Percentiles rank a stretch among this genome's conserved stretches.
These are phyloP conservation scores for Hozukius guyotensis DNA, from an alignment of 2,797 vertebrate genomes.

Conservation along the genomic window DNA sequence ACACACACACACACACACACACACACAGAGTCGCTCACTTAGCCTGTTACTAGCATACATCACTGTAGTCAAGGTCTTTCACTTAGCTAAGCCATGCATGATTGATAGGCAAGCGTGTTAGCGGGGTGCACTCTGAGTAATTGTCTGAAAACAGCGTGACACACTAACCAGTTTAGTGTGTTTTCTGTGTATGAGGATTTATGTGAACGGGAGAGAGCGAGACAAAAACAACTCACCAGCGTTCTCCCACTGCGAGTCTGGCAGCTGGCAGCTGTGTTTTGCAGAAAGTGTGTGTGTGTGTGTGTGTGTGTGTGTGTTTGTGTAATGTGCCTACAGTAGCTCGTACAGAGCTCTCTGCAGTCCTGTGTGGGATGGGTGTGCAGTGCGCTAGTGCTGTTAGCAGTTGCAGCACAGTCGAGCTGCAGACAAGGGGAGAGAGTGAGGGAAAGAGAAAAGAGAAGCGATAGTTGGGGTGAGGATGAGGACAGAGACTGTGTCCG, in stretches of 20 bases:
- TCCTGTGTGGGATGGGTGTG: constrained; percentile 76
- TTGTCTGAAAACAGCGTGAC: constrained; percentile 46
- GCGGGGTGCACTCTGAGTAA: constrained; percentile 46
- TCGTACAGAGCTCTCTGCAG: constrained; percentile 64
- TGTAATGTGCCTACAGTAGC: neutral
- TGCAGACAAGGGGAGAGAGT: constrained; percentile 62
- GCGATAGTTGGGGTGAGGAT: constrained; percentile 75
- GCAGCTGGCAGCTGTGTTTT: constrained; percentile 22
- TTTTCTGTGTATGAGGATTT: constrained; percentile 24
- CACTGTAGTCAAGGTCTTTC: constrained; percentile 7
- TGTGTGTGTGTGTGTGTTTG: constrained; percentile 16
- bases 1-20: neutral
- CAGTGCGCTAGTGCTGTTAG: constrained; percentile 70
- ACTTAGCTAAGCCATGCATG: constrained; percentile 14
- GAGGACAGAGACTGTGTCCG: constrained; percentile 84
- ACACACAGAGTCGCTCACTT: neutral
- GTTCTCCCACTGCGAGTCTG: constrained; percentile 8
- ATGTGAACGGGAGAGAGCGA: constrained; percentile 24
- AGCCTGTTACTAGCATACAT: neutral
- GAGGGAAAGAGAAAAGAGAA: constrained; percentile 37
- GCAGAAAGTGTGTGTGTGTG: constrained; percentile 9
- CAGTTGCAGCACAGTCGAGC: constrained; percentile 66
- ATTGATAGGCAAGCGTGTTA: constrained; percentile 65
- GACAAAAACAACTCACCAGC: constrained; percentile 24
- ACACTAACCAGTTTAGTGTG: constrained; percentile 6